Evolutionary conservation across 2,113 vertebrate species (phyloP).

Genomic region (Hepsetus odoe): DNA sequence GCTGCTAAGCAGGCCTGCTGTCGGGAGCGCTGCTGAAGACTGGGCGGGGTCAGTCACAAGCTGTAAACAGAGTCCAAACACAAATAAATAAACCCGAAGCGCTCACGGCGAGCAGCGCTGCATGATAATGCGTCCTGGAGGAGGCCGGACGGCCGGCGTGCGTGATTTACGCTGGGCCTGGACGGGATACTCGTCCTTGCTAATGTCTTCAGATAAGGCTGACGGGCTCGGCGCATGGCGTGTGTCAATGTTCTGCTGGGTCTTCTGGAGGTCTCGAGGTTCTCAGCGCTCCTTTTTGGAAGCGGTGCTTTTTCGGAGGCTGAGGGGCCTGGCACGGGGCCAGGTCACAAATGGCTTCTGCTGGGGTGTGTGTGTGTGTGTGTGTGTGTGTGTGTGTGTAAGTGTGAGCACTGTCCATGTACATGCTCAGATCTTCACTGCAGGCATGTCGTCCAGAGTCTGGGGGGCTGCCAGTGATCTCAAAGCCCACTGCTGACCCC

Average conservation of each 20-base stretch:
- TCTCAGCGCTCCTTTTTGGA: not conserved
- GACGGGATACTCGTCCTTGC: not conserved
- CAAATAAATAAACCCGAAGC: constrained; percentile 83
- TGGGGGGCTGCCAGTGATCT: constrained; percentile 65
- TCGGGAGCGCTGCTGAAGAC: constrained; percentile 80
- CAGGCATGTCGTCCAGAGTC: constrained; percentile 38
- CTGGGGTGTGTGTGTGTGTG: not conserved
- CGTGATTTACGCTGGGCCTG: constrained; percentile 11
- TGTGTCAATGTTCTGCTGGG: not conserved
- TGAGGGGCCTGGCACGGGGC: not conserved
- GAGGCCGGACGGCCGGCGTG: constrained; percentile 32
- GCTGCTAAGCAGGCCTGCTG: constrained; percentile 81
- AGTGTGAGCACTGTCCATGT: not conserved
- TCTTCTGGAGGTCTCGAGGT: not conserved
- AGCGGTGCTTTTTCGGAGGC: not conserved
- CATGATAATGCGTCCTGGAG: constrained; percentile 47
- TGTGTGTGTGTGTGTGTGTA: not conserved
- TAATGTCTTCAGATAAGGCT: constrained; percentile 27
- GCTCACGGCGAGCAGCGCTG: constrained; percentile 53
- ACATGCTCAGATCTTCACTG: too few relatives aligned
- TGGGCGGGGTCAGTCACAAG: constrained; percentile 82
- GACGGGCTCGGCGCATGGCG: not conserved
- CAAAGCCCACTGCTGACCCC: constrained; percentile 74
- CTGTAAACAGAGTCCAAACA: constrained; percentile 80
- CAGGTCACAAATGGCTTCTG: not conserved